A percentile compares a stretch with the other conserved stretches of the same genome.
These are phyloP conservation scores for Zootermopsis nevadensis DNA, from an alignment of 2,888 invertebrate species.

Conservation along the genomic window DNA sequence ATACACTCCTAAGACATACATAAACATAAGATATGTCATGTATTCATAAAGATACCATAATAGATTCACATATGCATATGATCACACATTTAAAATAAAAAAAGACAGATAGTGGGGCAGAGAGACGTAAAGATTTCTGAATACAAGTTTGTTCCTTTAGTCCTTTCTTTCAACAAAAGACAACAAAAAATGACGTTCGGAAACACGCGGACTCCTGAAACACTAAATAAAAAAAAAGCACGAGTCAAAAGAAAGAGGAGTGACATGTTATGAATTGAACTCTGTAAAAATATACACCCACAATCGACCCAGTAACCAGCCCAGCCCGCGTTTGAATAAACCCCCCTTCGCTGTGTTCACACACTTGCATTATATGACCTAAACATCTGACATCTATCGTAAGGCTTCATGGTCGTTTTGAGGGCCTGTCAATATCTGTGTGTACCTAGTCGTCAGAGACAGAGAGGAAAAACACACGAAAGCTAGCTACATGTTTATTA, in stretches of 20 bases:
- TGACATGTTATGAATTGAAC: constrained; percentile 25
- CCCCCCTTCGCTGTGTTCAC: not conserved
- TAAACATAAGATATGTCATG: constrained; percentile 35
- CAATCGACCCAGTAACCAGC: not conserved
- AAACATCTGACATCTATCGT: not conserved
- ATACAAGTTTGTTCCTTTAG: constrained; percentile 22
- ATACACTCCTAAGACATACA: constrained; percentile 29
- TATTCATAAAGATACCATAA: constrained; percentile 35
- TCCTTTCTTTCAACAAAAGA: constrained; percentile 16
- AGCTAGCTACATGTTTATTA: not conserved
- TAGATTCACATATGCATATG: constrained; percentile 40
- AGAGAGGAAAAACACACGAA: not conserved
- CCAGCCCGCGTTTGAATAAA: not conserved
- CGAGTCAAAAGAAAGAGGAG: not conserved
- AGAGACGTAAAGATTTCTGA: not conserved
- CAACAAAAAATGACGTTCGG: constrained; percentile 4
- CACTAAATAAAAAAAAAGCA: not conserved
- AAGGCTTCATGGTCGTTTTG: not conserved
- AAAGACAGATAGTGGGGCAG: not conserved
- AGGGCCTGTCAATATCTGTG: constrained; percentile 7
- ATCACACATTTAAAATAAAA: constrained; percentile 35
- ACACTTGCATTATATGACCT: constrained; percentile 22
- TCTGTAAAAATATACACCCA: constrained; percentile 1
- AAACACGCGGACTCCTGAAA: not conserved
- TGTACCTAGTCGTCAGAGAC: too few species aligned